Evolutionary conservation across 2,113 vertebrate genomes (phyloP), one percentile per base, ranked within the genome.

Genomic region (Oncorhynchus nerka): DNA sequence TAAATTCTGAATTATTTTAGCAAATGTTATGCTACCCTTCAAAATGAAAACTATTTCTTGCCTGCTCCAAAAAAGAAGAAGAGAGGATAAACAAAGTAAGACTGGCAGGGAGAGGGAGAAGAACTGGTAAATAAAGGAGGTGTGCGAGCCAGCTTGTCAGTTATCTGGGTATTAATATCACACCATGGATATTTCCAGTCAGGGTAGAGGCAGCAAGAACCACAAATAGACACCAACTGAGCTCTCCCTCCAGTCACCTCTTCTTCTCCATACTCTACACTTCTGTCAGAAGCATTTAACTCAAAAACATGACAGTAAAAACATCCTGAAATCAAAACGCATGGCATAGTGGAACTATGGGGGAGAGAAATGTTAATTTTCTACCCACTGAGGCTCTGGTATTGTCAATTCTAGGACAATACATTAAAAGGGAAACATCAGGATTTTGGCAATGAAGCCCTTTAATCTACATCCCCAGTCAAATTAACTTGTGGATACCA

Each of bases 151-250:
- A 73, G 79, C 74, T 77, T 80, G 80, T 85, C 76, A 73, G 81
- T 82, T 83, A 83, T 81, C 72, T 62, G 51, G 69, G 77, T 88
- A 87, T 89, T 87, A 85, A 83, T 87, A 87, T 81, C 76, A 71
- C 79, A 81, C 70, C 39, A 59, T 20, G 59, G 73, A 75, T 87
- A 87, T 87, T 87, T 83, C 71, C 75, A 85, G 77, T 70, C 22
- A 68, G 65, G 71, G 48, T 74, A 74, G 76, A 75, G 77, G 71
- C 79, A 79, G 80, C 76, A 76, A 71, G 78, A 72, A 84, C 77
- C 20, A 76, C 83, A 84, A 83, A 83, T 76, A 83, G 81, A 78
- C 39, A 75, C 71, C 86, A 86, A 78, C 87, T 86, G 79, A 85
- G 83, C 77, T 79, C 78, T 67, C 79, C 74, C 68, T 45, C 45